These are phyloP conservation scores for Bucco capensis DNA, from an alignment of 2,113 vertebrate species.

Conservation along the genomic window DNA sequence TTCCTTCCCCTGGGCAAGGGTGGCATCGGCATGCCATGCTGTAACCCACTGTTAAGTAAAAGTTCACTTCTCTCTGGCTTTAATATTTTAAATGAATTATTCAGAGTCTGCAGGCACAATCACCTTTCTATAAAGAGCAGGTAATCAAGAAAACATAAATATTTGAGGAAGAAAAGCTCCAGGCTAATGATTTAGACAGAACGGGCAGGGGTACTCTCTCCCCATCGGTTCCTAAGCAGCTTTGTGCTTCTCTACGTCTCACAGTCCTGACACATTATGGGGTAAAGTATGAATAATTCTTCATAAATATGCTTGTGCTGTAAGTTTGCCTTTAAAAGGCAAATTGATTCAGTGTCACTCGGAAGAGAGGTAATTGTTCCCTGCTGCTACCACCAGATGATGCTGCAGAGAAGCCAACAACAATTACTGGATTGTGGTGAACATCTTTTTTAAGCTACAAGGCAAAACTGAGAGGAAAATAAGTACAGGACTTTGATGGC, in stretches of 20 bases:
- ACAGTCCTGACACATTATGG: neutral
- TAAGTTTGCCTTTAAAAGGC: neutral
- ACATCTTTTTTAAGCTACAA: neutral
- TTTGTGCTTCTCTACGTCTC: neutral
- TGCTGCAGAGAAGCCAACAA: neutral
- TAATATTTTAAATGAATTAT: neutral
- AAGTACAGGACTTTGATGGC: neutral
- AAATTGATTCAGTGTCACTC: neutral
- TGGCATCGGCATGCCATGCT: neutral
- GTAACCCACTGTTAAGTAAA: neutral
- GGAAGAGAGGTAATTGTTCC: neutral
- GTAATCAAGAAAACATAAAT: neutral
- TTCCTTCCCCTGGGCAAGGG: neutral
- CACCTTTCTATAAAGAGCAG: neutral
- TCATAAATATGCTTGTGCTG: neutral
- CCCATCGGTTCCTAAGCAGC: neutral
- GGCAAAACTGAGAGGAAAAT: neutral
- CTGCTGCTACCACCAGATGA: neutral
- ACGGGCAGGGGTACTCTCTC: neutral
- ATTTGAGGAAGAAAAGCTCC: conserved; percentile 6
- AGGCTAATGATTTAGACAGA: neutral
- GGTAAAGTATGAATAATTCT: neutral
- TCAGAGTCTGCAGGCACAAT: neutral
- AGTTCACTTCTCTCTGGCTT: neutral
- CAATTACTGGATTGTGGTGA: neutral